phyloP scores from a whole-genome alignment of 2,888 invertebrate genomes.

The Tinea trinotella region DNA sequence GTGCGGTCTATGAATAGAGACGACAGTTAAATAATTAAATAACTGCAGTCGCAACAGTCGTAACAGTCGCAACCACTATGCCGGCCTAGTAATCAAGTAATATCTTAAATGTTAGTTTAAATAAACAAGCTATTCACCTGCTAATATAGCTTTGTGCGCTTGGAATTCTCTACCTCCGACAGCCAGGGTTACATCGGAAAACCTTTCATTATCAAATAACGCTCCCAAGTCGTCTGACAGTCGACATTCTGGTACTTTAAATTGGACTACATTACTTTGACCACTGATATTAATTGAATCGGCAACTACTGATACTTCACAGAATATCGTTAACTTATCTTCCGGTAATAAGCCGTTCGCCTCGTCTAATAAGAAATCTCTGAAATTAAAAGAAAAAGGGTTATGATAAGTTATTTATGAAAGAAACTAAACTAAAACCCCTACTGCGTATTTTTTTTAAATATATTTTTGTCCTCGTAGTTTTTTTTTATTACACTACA shows the following conservation, averaged over 20 bases:
- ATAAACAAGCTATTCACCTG: slow-evolving; percentile 72
- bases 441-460: too few relatives aligned
- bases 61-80: too few relatives aligned
- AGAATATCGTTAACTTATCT: slow-evolving; percentile 99
- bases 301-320: slow-evolving; percentile 96
- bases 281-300: slow-evolving; percentile 99
- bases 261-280: slow-evolving; percentile 97
- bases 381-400: too few relatives aligned
- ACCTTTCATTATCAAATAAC: slow-evolving; percentile 96
- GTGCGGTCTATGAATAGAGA: too few relatives aligned
- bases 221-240: slow-evolving; percentile 95
- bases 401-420: too few relatives aligned
- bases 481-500: too few relatives aligned
- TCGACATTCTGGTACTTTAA: slow-evolving; percentile 96
- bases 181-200: slow-evolving; percentile 96
- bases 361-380: slow-evolving; percentile 99
- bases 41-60: too few relatives aligned
- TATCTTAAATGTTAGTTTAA: too few relatives aligned
- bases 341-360: slow-evolving; percentile 98
- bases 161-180: slow-evolving; percentile 92
- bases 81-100: too few relatives aligned
- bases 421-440: too few relatives aligned
- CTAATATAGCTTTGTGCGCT: slow-evolving; percentile 98
- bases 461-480: too few relatives aligned
- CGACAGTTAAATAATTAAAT: too few relatives aligned